A percentile compares a stretch with the other conserved stretches of the same genome.
These are phyloP conservation scores for Phenacoccus solenopsis DNA, from an alignment of 1,140 invertebrate genomes.

Conservation along the genomic window DNA sequence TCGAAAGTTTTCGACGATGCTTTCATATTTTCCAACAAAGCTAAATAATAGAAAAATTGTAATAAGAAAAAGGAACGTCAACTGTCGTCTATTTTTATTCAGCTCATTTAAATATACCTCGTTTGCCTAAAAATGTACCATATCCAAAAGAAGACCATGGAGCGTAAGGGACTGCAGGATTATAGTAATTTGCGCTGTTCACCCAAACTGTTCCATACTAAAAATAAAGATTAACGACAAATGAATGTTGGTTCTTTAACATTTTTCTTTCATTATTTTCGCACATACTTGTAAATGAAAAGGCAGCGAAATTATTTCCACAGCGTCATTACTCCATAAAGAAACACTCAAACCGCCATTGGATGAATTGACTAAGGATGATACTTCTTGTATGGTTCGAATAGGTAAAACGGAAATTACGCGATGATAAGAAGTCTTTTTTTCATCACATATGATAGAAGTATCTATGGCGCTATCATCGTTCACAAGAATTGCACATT, in stretches of 20 bases:
- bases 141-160: background rate
- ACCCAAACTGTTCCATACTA: constrained; percentile 5
- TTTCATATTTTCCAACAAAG: background rate
- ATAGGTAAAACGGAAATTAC: background rate
- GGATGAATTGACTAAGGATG: background rate
- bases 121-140: background rate
- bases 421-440: background rate
- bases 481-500: background rate
- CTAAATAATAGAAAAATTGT: background rate
- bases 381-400: background rate
- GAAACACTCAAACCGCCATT: background rate
- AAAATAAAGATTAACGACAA: background rate
- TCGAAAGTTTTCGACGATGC: no score
- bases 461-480: background rate
- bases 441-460: background rate
- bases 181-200: background rate
- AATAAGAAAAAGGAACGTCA: background rate
- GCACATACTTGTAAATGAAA: background rate
- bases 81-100: no score
- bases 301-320: background rate
- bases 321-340: background rate
- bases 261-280: no score
- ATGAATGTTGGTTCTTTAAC: background rate
- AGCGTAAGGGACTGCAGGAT: background rate
- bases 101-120: background rate